Evolutionary conservation across 1,140 invertebrate species (phyloP).

Genomic region (Trichogramma pretiosum): DNA sequence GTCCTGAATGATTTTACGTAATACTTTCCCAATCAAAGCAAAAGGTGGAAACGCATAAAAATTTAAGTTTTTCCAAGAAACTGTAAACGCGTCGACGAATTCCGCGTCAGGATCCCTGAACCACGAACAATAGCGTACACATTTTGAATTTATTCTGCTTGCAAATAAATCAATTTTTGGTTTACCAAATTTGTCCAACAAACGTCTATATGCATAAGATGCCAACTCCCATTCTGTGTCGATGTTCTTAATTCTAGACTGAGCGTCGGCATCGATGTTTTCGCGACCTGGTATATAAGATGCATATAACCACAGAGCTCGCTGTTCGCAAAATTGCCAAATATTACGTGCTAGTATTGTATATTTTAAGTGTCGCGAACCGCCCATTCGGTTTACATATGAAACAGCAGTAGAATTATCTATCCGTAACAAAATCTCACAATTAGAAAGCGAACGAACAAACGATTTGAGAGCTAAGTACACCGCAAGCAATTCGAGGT

Average conservation of each 20-base stretch:
- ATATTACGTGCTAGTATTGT: constrained; percentile 16
- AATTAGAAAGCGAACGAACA: neutral
- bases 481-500: constrained; percentile 12
- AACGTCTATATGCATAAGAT: constrained; percentile 10
- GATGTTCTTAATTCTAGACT: constrained; percentile 17
- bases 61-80: constrained; percentile 21
- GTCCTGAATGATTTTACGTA: constrained; percentile 22
- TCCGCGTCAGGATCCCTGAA: constrained; percentile 21
- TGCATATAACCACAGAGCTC: constrained; percentile 20
- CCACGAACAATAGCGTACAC: constrained; percentile 26
- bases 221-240: constrained; percentile 17
- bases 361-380: constrained; percentile 18
- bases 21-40: constrained; percentile 18
- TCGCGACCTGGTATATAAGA: constrained; percentile 23
- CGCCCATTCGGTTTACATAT: constrained; percentile 20
- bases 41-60: constrained; percentile 32
- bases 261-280: constrained; percentile 20
- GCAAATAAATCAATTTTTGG: constrained; percentile 24
- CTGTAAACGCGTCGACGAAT: constrained; percentile 26
- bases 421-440: constrained; percentile 17
- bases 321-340: constrained; percentile 25
- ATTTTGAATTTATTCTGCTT: constrained; percentile 24
- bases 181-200: constrained; percentile 15
- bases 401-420: constrained; percentile 23
- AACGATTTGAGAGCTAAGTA: constrained; percentile 7